Percentiles rank a stretch among this genome's conserved stretches.
phyloP scores from a whole-genome alignment of 2,113 vertebrate genomes.

The Blennius ocellaris region DNA sequence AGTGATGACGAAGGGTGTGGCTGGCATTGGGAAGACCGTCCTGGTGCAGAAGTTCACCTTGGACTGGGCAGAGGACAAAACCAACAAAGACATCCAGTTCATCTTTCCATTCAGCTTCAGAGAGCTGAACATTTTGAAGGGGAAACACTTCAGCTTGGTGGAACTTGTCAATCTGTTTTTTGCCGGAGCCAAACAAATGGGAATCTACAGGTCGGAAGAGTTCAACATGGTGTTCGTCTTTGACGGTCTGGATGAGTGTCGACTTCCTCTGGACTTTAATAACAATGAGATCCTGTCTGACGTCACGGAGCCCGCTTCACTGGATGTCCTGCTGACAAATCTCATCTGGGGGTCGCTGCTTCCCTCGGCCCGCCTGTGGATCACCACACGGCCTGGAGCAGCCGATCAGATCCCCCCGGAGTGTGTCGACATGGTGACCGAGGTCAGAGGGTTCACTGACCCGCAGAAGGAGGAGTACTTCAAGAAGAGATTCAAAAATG shows the following conservation, averaged over 20 bases:
- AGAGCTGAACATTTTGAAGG: conserved; percentile 33
- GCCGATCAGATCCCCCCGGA: conserved; percentile 23
- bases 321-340: conserved; percentile 22
- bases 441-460: conserved; percentile 43
- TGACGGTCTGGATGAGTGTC: conserved; percentile 31
- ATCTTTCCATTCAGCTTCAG: conserved; percentile 17
- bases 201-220: not conserved
- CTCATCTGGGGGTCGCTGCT: not conserved
- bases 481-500: not conserved
- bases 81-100: conserved; percentile 20
- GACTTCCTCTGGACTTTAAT: not conserved
- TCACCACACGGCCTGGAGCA: conserved; percentile 32
- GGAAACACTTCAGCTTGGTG: conserved; percentile 19
- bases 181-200: conserved; percentile 11
- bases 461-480: conserved; percentile 47
- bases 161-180: conserved; percentile 42
- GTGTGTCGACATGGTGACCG: conserved; percentile 20
- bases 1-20: conserved; percentile 35
- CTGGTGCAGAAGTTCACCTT: conserved; percentile 37
- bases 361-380: accelerated
- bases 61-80: conserved; percentile 49
- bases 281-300: conserved; percentile 16
- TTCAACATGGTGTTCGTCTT: conserved; percentile 2
- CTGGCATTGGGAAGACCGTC: conserved; percentile 49
- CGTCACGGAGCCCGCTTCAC: conserved; percentile 6